A percentile compares a stretch with the other conserved stretches of the same genome.
Evolutionary conservation across 1,140 invertebrate species (phyloP).

Genomic region (Lysiphlebus fabarum): DNA sequence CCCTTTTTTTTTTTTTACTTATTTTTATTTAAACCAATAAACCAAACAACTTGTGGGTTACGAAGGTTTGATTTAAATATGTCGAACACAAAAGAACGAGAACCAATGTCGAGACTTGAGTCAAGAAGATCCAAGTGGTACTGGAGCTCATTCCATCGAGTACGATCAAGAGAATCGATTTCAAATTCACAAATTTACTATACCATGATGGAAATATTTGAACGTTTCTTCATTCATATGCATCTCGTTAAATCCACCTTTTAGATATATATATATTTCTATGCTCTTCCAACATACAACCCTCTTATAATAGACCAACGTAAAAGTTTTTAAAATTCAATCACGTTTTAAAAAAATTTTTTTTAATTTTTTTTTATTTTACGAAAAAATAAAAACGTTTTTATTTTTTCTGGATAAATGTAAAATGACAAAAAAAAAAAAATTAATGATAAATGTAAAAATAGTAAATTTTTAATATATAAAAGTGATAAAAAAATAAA

Average conservation of each 20-base stretch:
- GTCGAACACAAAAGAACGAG: conserved; percentile 22
- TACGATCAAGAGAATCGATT: conserved; percentile 25
- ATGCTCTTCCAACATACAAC: not conserved
- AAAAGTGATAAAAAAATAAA: no score
- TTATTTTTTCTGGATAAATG: no score
- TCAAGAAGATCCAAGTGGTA: conserved; percentile 25
- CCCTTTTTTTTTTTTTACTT: no score
- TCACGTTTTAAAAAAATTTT: no score
- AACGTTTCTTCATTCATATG: conserved; percentile 19
- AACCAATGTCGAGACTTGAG: conserved; percentile 20
- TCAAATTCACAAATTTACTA: conserved; percentile 23
- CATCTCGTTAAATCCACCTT: conserved; percentile 20
- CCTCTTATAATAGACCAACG: no score
- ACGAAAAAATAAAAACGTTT: no score
- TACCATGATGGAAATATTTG: conserved; percentile 15
- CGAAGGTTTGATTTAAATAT: conserved; percentile 25
- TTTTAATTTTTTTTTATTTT: no score
- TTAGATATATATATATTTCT: conserved; percentile 1
- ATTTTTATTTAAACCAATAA: conserved; percentile 11
- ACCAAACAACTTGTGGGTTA: no score
- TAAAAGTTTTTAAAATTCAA: not conserved
- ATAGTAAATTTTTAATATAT: no score
- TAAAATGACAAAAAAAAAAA: not conserved
- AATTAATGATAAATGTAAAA: not conserved
- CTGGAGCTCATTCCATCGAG: conserved; percentile 25